phyloP scores from a whole-genome alignment of 2,797 vertebrate species.

The Steatocranus sp. region DNA sequence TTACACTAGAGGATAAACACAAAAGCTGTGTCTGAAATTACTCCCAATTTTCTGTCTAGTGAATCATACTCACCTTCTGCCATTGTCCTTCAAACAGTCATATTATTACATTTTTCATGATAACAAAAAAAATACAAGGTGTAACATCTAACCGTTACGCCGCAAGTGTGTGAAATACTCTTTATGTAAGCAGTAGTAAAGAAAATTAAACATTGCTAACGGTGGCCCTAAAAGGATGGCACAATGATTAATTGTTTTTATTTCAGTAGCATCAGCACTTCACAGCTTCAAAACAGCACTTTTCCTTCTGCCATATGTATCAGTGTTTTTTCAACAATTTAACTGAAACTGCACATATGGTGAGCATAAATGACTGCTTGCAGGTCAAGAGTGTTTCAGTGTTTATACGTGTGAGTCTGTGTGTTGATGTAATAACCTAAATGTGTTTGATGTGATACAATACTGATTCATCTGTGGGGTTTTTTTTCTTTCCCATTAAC shows the following conservation, averaged over 20 bases:
- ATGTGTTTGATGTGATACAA: background rate
- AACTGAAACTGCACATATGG: background rate
- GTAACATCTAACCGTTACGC: background rate
- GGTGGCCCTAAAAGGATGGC: background rate
- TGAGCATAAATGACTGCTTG: background rate
- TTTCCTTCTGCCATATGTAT: background rate
- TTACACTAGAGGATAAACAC: conserved; percentile 9
- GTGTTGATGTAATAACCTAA: background rate
- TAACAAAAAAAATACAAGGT: background rate
- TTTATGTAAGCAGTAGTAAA: background rate
- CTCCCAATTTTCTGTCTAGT: background rate
- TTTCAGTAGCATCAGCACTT: background rate
- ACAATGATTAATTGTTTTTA: background rate
- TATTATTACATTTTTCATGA: background rate
- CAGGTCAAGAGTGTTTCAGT: background rate
- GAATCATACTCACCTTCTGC: background rate
- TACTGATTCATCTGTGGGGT: background rate
- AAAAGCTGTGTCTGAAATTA: conserved; percentile 7
- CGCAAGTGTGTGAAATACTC: background rate
- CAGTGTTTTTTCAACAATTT: background rate
- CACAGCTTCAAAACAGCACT: background rate
- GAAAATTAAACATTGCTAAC: background rate
- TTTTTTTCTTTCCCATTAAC: background rate
- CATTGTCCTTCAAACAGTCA: background rate
- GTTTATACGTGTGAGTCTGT: background rate